Evolutionary conservation across 2,797 vertebrate genomes (phyloP).

Genomic region (Orestias chungarensis): DNA sequence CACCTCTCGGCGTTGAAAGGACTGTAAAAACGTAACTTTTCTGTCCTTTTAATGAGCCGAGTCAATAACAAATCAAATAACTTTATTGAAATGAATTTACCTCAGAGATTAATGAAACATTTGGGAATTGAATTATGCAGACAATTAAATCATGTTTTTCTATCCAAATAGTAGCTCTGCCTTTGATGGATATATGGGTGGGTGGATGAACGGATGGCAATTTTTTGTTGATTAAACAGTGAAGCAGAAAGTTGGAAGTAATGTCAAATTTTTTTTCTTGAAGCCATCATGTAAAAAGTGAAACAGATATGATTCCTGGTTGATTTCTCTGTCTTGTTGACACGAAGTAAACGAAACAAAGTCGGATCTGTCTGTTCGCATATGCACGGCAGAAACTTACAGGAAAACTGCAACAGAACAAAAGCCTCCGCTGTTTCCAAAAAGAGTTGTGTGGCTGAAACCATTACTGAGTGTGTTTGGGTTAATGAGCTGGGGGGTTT

Average conservation of each 20-base stretch:
- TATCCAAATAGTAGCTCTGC: neutral
- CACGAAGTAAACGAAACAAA: slow-evolving; percentile 4
- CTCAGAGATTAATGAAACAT: neutral
- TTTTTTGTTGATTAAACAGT: slow-evolving; percentile 13
- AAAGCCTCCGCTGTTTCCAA: slow-evolving; percentile 31
- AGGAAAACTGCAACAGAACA: neutral
- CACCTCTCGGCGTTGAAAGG: neutral
- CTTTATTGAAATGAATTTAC: neutral
- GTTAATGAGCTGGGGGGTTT: slow-evolving; percentile 5
- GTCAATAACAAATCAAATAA: neutral
- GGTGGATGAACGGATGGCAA: neutral
- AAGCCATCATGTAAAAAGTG: neutral
- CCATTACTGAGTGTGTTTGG: slow-evolving; percentile 23
- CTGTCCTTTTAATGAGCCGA: neutral
- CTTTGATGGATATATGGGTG: no score
- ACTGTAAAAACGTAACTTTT: neutral
- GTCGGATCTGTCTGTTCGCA: neutral
- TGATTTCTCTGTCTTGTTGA: neutral
- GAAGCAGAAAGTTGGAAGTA: slow-evolving; percentile 21
- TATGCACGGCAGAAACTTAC: neutral
- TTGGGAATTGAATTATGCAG: neutral
- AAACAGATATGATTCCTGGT: slow-evolving; percentile 16
- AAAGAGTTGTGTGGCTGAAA: slow-evolving; percentile 41
- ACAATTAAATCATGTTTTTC: neutral
- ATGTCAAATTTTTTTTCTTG: slow-evolving; percentile 26